Evolutionary conservation across 2,888 invertebrate species (phyloP).

Genomic region (Zygothrica quintamaculata): DNA sequence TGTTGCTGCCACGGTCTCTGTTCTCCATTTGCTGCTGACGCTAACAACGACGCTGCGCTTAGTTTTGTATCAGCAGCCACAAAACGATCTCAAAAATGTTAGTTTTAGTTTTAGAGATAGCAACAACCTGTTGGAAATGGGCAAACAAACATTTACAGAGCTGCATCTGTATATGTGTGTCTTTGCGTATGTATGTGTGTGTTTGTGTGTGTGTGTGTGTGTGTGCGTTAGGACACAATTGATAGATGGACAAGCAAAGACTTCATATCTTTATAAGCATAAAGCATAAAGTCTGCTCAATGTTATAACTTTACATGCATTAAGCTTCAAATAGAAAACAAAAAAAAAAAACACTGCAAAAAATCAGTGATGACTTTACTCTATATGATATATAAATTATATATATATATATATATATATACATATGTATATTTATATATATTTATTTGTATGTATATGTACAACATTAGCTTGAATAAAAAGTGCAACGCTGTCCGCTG

Average conservation of each 20-base stretch:
- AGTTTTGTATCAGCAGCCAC: slow-evolving; percentile 30
- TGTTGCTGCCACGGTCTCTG: not conserved
- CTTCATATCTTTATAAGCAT: slow-evolving; percentile 12
- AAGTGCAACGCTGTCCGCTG: too few relatives aligned
- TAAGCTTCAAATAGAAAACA: too few relatives aligned
- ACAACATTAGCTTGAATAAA: too few relatives aligned
- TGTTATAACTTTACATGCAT: not conserved
- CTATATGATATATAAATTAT: too few relatives aligned
- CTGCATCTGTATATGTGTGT: not conserved
- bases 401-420: too few relatives aligned
- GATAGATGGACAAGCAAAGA: slow-evolving; percentile 24
- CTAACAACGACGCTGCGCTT: slow-evolving; percentile 35
- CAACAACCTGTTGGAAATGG: slow-evolving; percentile 64
- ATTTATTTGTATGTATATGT: too few relatives aligned
- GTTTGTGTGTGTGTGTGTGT: slow-evolving; percentile 1
- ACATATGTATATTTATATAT: too few relatives aligned
- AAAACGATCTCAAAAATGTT: slow-evolving; percentile 50
- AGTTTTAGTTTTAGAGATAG: slow-evolving; percentile 65
- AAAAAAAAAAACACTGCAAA: too few relatives aligned
- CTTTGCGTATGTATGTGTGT: not conserved
- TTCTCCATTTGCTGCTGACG: slow-evolving; percentile 3
- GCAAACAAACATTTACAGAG: slow-evolving; percentile 48
- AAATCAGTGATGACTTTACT: too few relatives aligned
- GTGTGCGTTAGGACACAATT: slow-evolving; percentile 2
- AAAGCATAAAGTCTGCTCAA: slow-evolving; percentile 28